These are phyloP conservation scores for Diplodus sargus DNA, from an alignment of 2,797 vertebrate species.

Conservation along the genomic window DNA sequence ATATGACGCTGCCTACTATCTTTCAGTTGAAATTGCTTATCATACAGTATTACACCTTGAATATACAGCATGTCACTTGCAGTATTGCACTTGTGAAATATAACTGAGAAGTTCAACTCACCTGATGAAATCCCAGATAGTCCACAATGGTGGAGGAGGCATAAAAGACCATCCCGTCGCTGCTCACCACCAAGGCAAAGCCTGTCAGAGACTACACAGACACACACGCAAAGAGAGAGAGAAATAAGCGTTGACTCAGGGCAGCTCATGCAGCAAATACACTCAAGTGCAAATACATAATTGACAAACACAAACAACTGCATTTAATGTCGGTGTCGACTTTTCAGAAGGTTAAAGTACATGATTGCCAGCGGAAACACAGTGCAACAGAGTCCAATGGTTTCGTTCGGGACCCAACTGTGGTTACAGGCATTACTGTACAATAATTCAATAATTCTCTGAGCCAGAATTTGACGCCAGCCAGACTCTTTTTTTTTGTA, in stretches of 20 bases:
- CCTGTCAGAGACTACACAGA: conserved; percentile 90
- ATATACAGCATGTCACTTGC: neutral
- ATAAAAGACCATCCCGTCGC: conserved; percentile 96
- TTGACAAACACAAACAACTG: conserved; percentile 45
- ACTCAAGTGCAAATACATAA: conserved; percentile 45
- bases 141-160: conserved; percentile 94
- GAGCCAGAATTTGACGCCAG: conserved; percentile 1
- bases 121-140: conserved; percentile 98
- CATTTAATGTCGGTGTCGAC: conserved; percentile 11
- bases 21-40: neutral
- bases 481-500: conserved; percentile 31
- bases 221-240: conserved; percentile 38
- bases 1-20: neutral
- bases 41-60: neutral
- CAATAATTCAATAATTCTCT: neutral
- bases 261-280: conserved; percentile 42
- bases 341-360: conserved; percentile 5
- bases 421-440: conserved; percentile 17
- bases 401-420: conserved; percentile 19
- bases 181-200: conserved; percentile 94
- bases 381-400: neutral
- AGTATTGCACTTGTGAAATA: neutral
- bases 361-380: neutral
- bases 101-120: conserved; percentile 64
- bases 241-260: conserved; percentile 40